Evolutionary conservation across 2,113 vertebrate species (phyloP), one percentile per base, ranked within the genome.

Genomic region (Semnornis frantzii): DNA sequence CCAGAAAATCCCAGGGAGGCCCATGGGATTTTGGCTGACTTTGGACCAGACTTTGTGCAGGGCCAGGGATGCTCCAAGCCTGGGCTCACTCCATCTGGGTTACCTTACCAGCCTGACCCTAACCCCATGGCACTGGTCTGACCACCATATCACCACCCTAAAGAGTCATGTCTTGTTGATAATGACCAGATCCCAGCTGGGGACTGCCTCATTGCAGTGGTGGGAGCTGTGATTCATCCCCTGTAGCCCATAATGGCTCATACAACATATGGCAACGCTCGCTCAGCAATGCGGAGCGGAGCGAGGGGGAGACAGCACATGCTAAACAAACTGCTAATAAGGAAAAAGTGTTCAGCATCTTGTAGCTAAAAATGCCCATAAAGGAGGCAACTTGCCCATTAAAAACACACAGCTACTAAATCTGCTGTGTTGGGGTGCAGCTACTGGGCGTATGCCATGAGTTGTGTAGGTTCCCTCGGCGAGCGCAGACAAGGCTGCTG

Each of bases 21-120:
- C 54, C 31, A 16, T 1, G 0, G 37, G 31, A 60, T 28, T 72
- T 66, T 0, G 0, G 6, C 28, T 55, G 66, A 28, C 2, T 0
- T 28, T 9, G n/a, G 34, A n/a, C 21, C 44, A 37, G 68, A 60
- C 18, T 46, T 73, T 39, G 19, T 1, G 0, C 23, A 12, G 24
- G 54, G 52, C 37, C 25, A 44, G 37, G 30, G 27, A 17, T 62
- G 54, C 16, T 62, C 34, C 0, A 1, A 65, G 59, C 55, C 44
- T 1, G 1, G 8, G 28, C 19, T 12, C 1, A 3, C 17, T 60
- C 72, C 72, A 46, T 48, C 1, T 2, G 54, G 9, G 14, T 46
- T 59, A 60, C 37, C 59, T 48, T 39, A 11, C 10, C 3, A 2
- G 17, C 23, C 60, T 60, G 44, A 60, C 44, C 17, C 28, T 23